Conservation (phyloP, 2,888 invertebrate genomes). For the Clistopyga incitator region DNA sequence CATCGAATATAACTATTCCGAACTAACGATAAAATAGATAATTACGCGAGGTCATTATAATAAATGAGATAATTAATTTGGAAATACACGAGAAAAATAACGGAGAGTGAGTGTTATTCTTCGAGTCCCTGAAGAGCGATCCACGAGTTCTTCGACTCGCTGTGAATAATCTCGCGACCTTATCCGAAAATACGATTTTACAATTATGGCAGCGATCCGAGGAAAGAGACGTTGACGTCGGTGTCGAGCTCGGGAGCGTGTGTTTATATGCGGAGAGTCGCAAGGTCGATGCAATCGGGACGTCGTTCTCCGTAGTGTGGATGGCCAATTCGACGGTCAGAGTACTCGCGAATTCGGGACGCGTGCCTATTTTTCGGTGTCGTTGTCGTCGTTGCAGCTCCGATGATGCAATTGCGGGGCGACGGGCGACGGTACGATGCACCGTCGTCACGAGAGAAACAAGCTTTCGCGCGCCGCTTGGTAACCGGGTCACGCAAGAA, state of each 20-base stretch:
- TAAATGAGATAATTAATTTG: too few relatives aligned
- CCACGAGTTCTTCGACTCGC: background rate
- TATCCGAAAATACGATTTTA: slow-evolving; percentile 28
- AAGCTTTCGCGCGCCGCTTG: slow-evolving; percentile 61
- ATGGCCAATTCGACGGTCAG: slow-evolving; percentile 63
- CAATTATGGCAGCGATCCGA: slow-evolving; percentile 8
- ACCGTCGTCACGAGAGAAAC: slow-evolving; percentile 46
- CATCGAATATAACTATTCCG: too few relatives aligned
- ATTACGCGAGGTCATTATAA: too few relatives aligned
- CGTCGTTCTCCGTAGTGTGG: slow-evolving; percentile 28
- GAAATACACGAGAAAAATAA: too few relatives aligned
- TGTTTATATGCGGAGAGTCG: background rate
- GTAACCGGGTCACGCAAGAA: slow-evolving; percentile 59
- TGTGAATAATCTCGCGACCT: slow-evolving; percentile 19
- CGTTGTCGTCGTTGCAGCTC: slow-evolving; percentile 33
- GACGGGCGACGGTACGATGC: slow-evolving; percentile 34
- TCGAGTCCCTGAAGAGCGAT: too few relatives aligned
- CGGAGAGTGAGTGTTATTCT: too few relatives aligned
- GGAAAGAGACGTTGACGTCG: slow-evolving; percentile 25
- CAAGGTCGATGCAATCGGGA: slow-evolving; percentile 56
- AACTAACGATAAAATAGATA: too few relatives aligned
- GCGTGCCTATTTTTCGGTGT: slow-evolving; percentile 73
- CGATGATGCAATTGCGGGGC: slow-evolving; percentile 58
- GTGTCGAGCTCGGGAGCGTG: too few relatives aligned
- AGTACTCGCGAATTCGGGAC: slow-evolving; percentile 72